These are phyloP conservation scores for Agonum fuliginosum DNA, from an alignment of 2,888 invertebrate species.

Conservation along the genomic window DNA sequence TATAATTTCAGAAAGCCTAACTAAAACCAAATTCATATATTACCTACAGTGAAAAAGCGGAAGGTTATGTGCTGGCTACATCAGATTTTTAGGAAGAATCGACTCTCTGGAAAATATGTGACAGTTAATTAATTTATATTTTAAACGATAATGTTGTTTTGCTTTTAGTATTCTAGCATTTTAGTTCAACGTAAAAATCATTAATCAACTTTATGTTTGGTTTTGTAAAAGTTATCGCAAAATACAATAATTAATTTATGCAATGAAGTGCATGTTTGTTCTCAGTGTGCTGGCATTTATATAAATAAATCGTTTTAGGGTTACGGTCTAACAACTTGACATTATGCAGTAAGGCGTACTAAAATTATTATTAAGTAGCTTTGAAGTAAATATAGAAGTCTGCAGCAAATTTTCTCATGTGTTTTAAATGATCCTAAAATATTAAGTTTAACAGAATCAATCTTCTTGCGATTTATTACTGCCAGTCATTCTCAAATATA, in stretches of 20 bases:
- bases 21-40: no score
- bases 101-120: no score
- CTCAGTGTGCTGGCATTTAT: neutral
- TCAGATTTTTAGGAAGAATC: no score
- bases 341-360: constrained; percentile 17
- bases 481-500: no score
- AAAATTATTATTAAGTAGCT: constrained; percentile 14
- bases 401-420: constrained; percentile 24
- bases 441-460: neutral
- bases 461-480: constrained; percentile 12
- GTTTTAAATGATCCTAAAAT: constrained; percentile 19
- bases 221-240: constrained; percentile 5
- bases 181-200: neutral
- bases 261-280: neutral
- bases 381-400: constrained; percentile 24
- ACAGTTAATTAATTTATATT: constrained; percentile 6
- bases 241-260: constrained; percentile 5
- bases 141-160: neutral
- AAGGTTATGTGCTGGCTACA: no score
- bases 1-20: no score
- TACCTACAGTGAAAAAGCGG: no score
- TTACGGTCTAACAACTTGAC: constrained; percentile 23
- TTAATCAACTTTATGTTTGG: constrained; percentile 18
- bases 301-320: constrained; percentile 13
- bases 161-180: neutral